Percentiles rank a stretch among this genome's conserved stretches.
phyloP scores from a whole-genome alignment of 2,888 invertebrate genomes.

The Zele albiditarsus region DNA sequence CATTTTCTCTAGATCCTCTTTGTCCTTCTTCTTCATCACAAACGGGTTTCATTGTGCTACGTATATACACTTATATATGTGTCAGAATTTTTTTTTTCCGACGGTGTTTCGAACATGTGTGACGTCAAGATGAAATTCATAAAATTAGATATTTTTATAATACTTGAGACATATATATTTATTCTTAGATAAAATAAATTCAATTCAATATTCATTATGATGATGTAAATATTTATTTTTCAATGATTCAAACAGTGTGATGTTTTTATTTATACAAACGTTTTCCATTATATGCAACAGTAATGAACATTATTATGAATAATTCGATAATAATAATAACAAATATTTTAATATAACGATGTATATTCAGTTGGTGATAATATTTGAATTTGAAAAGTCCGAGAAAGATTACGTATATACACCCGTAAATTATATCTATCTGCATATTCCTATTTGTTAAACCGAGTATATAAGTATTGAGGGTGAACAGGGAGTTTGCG shows the following conservation, averaged over 20 bases:
- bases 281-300: constrained; percentile 41
- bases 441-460: background rate
- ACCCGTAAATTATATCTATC: background rate
- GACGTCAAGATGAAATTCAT: background rate
- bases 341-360: constrained; percentile 41
- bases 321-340: constrained; percentile 45
- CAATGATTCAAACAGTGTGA: background rate
- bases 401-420: background rate
- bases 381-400: background rate
- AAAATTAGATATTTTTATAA: background rate
- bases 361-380: background rate
- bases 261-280: background rate
- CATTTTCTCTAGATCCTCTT: constrained; percentile 46
- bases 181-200: background rate
- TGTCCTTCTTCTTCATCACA: constrained; percentile 39
- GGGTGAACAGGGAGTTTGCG: constrained; percentile 7
- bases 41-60: constrained; percentile 42
- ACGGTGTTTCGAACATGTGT: background rate
- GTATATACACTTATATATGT: constrained; percentile 1
- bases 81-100: constrained; percentile 16
- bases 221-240: background rate
- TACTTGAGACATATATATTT: background rate
- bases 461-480: background rate
- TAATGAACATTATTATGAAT: constrained; percentile 37
- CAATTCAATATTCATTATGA: background rate